A percentile compares a stretch with the other conserved stretches of the same genome.
Conservation (phyloP, 2,797 vertebrate genomes). For the Sardinella longiceps region DNA sequence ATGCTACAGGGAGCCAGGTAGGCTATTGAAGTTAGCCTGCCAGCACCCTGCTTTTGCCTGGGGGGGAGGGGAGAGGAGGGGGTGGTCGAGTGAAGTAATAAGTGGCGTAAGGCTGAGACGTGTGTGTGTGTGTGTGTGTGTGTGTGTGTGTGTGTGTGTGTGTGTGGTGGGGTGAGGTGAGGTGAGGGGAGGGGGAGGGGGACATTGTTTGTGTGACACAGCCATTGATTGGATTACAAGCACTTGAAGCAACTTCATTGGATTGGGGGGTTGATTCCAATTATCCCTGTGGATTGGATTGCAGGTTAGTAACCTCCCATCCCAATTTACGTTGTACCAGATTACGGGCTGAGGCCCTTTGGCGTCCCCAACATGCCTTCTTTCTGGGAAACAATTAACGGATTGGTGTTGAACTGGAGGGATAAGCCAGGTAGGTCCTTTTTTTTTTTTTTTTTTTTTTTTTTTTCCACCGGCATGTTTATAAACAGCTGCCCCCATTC, state of each 20-base stretch:
- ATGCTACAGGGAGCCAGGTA: conserved; percentile 71
- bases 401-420: conserved; percentile 48
- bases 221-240: conserved; percentile 80
- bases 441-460: too few species aligned
- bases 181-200: too few species aligned
- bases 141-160: too few species aligned
- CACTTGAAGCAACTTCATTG: conserved; percentile 75
- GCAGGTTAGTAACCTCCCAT: conserved; percentile 70
- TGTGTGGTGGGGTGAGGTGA: too few species aligned
- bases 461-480: conserved; percentile 45
- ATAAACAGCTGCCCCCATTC: conserved; percentile 31
- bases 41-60: conserved; percentile 63
- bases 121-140: too few species aligned
- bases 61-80: too few species aligned
- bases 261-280: conserved; percentile 70
- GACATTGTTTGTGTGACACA: conserved; percentile 75
- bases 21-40: conserved; percentile 72
- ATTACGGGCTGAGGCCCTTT: conserved; percentile 65
- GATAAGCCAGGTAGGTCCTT: conserved; percentile 56
- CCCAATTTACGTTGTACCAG: conserved; percentile 68
- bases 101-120: conserved; percentile 34
- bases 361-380: conserved; percentile 49
- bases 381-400: conserved; percentile 61
- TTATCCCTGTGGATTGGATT: conserved; percentile 68
- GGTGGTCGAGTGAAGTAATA: conserved; percentile 38